Evolutionary conservation across 2,113 vertebrate genomes (phyloP).

Genomic region (Mobula birostris): DNA sequence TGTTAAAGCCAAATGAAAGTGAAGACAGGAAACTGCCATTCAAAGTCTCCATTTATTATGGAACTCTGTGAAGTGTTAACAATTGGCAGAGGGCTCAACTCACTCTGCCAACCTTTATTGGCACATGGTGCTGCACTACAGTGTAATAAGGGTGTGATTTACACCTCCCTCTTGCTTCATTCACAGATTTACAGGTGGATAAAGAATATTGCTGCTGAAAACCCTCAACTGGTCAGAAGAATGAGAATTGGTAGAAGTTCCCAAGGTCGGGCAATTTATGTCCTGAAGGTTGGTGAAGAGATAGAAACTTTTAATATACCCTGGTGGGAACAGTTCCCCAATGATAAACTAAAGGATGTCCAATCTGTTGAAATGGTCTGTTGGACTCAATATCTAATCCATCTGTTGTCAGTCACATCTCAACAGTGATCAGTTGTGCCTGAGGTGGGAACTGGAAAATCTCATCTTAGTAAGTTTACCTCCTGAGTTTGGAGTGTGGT

Average conservation of each 20-base stretch:
- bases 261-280: slow-evolving; percentile 54
- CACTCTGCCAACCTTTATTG: background rate
- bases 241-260: slow-evolving; percentile 57
- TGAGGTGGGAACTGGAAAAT: background rate
- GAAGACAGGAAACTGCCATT: background rate
- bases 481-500: background rate
- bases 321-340: background rate
- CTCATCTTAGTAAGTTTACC: background rate
- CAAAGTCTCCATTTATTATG: background rate
- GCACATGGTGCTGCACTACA: background rate
- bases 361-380: background rate
- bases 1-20: background rate
- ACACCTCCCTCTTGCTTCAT: background rate
- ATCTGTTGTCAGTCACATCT: background rate
- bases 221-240: slow-evolving; percentile 52
- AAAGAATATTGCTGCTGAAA: slow-evolving; percentile 49
- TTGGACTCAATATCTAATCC: background rate
- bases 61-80: background rate
- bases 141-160: background rate
- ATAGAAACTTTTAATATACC: background rate
- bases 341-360: background rate
- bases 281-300: slow-evolving; percentile 56
- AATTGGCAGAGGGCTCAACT: background rate
- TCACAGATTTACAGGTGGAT: slow-evolving; percentile 55
- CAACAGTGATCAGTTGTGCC: background rate